Conservation (phyloP, 2,888 invertebrate species). For the Ypsolopha sequella region DNA sequence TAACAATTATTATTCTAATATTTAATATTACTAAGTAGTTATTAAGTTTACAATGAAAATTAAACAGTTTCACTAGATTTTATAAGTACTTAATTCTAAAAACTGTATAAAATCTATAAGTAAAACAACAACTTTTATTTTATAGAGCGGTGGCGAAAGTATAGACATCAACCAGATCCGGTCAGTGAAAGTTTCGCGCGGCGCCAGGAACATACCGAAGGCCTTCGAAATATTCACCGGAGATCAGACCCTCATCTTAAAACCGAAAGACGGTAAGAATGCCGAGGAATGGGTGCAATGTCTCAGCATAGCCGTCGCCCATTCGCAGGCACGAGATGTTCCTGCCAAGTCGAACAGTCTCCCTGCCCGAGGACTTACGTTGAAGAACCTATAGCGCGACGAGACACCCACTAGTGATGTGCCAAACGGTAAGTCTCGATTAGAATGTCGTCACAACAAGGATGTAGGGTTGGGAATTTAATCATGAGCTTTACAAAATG, state of each 20-base stretch:
- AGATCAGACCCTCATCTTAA: slow-evolving; percentile 91
- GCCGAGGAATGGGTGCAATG: slow-evolving; percentile 98
- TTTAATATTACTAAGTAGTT: no score
- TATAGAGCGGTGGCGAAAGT: slow-evolving; percentile 85
- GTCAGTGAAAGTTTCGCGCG: slow-evolving; percentile 93
- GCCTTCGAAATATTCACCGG: slow-evolving; percentile 97
- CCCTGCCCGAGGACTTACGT: slow-evolving; percentile 58
- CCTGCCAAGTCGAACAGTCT: slow-evolving; percentile 64
- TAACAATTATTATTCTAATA: no score
- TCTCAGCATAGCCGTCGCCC: slow-evolving; percentile 92
- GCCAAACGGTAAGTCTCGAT: no score
- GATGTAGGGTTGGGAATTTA: no score
- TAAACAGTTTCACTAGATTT: no score
- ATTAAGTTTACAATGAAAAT: no score
- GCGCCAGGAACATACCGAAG: slow-evolving; percentile 93
- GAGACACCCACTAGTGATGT: background rate
- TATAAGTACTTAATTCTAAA: no score
- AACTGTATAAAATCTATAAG: background rate
- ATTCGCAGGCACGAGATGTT: slow-evolving; percentile 77
- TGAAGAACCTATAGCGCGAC: slow-evolving; percentile 46
- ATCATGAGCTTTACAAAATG: no score
- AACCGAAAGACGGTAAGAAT: slow-evolving; percentile 94
- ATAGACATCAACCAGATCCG: slow-evolving; percentile 95
- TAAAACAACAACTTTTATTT: slow-evolving; percentile 9
- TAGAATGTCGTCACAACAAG: no score